Evolutionary conservation across 53 echinoderm and acorn worm genomes (phyloP).

Genomic region (Paracentrotus lividus): DNA sequence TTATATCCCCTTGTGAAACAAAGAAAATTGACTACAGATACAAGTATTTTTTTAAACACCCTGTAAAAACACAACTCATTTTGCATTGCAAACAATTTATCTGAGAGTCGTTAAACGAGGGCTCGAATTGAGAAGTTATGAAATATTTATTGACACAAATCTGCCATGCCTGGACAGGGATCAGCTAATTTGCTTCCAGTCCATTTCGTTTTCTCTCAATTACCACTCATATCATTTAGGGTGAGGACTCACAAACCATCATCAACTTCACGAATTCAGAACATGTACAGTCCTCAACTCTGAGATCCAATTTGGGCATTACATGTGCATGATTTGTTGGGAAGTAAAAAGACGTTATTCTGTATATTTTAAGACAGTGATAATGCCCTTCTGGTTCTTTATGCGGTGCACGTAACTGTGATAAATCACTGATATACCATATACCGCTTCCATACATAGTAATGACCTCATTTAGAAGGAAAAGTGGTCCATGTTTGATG

Average conservation of each 20-base stretch:
- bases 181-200: slow-evolving; percentile 61
- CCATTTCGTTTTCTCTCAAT: slow-evolving; percentile 49
- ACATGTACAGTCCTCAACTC: neutral
- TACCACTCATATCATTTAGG: neutral
- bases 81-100: neutral
- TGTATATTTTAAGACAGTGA: no score
- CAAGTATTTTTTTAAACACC: no score
- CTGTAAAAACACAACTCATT: no score
- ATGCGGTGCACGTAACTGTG: neutral
- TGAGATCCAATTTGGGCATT: neutral
- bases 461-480: slow-evolving; percentile 18
- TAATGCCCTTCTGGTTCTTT: neutral
- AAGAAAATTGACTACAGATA: no score
- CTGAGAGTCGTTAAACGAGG: neutral
- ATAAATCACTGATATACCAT: neutral
- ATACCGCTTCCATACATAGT: slow-evolving; percentile 5
- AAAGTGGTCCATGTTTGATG: no score
- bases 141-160: slow-evolving; percentile 46
- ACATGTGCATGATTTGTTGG: no score
- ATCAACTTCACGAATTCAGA: neutral
- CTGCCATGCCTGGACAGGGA: slow-evolving; percentile 29
- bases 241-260: neutral
- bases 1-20: no score
- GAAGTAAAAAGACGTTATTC: no score
- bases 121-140: neutral